Evolutionary conservation across 2,888 invertebrate genomes (phyloP), one percentile per base, ranked within the genome.

Genomic region (Margaritifera margaritifera): DNA sequence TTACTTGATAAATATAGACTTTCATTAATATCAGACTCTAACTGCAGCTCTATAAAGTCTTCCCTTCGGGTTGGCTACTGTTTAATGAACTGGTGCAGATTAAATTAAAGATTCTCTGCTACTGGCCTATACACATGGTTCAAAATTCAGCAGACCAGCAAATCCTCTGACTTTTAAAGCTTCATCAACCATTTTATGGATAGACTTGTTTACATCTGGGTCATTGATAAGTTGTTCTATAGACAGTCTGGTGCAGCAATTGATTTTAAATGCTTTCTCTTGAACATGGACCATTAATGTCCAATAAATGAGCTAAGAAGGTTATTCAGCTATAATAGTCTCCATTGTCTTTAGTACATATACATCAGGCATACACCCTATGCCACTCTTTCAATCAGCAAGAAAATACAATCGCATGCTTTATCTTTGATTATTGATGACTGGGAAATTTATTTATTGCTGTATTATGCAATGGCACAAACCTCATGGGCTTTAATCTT

Each of bases 211-310:
- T 19, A 68, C 57, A 60, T 71, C 64, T 1, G 60, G 66, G 6
- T 65, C 65, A 72, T 72, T 65, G 8, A 68, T 68, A 56, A 72
- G 62, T 20, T 65, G 64, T 59, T 66, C 42, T 58, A 68, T 1
- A 50, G 63, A 50, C 8, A 65, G 58, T 15, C 25, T 20, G 24
- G 27, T 57, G 62, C n/a, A n/a, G 11, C 42, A 42, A 42, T 15
- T 42, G 42, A 42, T 42, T 42, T 42, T 42, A 42, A 31, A 42
- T 8, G 42, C 15, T 15, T 42, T 42, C 42, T 42, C 3, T 42
- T 42, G 42, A 42, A 42, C 11, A 11, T 11, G 11, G 42, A 42
- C 42, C 42, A 42, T 42, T 42, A 4, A 42, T 42, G 42, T 42
- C 3, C 11, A 42, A 42, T 42, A 42, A 42, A 42, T 42, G 3